Percentiles rank a stretch among this genome's conserved stretches.
Conservation (phyloP, 2,113 vertebrate species). For the Cranoglanis bouderius region DNA sequence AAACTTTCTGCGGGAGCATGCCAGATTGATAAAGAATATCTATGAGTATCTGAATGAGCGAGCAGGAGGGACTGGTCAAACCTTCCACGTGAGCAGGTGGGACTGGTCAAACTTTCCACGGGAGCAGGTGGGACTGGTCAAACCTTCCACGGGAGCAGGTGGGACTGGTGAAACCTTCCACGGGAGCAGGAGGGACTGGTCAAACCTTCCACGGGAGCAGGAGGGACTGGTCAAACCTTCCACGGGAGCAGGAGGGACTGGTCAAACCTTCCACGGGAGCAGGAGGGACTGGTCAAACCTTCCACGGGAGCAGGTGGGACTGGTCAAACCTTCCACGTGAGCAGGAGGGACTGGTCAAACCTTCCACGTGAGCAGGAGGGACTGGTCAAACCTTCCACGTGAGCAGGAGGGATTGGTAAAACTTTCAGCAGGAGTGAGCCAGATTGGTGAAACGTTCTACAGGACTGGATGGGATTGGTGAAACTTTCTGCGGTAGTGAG, state of each 20-base stretch:
- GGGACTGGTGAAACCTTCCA: neutral
- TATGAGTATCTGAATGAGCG: too few species aligned
- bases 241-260: neutral
- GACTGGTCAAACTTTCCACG: neutral
- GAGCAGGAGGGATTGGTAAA: too few species aligned
- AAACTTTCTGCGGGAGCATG: neutral
- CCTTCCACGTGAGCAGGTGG: accelerated
- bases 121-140: neutral
- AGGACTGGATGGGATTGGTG: too few species aligned
- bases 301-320: too few species aligned
- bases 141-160: neutral
- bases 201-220: neutral
- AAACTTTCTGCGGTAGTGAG: neutral
- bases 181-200: neutral
- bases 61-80: neutral
- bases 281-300: too few species aligned
- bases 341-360: too few species aligned
- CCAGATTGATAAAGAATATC: neutral
- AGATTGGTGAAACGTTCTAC: too few species aligned
- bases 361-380: too few species aligned
- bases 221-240: neutral
- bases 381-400: too few species aligned
- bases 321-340: too few species aligned
- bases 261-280: neutral
- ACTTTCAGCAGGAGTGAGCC: too few species aligned